Evolutionary conservation across 1,140 invertebrate genomes (phyloP), one percentile per base, ranked within the genome.

Genomic region (Geopemphigus sp.): DNA sequence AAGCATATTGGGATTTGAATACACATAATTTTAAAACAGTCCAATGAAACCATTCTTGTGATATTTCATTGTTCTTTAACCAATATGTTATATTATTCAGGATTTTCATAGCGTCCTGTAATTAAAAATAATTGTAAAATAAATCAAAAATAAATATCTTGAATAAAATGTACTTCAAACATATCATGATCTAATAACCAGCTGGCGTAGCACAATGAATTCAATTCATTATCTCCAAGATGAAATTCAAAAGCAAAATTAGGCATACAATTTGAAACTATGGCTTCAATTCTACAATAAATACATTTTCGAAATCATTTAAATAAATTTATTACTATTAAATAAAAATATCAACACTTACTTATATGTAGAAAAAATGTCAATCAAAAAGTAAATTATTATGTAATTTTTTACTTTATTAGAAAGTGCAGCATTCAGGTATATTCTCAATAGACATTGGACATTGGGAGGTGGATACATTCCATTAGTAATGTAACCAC

Each of bases 391-490:
- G 83, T 97, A 97, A 19, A 94, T 88, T 0, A 93, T 87, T 0
- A 96, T 87, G 8, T 90, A 89, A 83, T 95, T 92, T 84, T 96
- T 96, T 53, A 88, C 87, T 17, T 89, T 82, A 6, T 85, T 74
- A 59, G 84, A 82, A 8, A 88, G 83, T n/a, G 84, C 90, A 8
- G 91, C 89, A 1, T 91, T 85, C 15, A 96, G 85, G 85, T 94
- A 95, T 10, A 91, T 88, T 32, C 90, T 87, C 15, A 96, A 84
- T 1, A 96, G 83, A 0, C 91, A 89, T 84, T 94, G 92, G 19
- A 96, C 83, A 1, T 92, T 93, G 0, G 90, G 88, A 0, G 95
- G 94, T 6, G 95, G 95, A 87, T 96, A 97, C 14, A 89, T 83
- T 1, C 90, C 87, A 24, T 81, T 80, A 12, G 76, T 56, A 0